These are phyloP conservation scores for Cepphus grylle DNA, from an alignment of 2,113 vertebrate genomes.

Conservation along the genomic window DNA sequence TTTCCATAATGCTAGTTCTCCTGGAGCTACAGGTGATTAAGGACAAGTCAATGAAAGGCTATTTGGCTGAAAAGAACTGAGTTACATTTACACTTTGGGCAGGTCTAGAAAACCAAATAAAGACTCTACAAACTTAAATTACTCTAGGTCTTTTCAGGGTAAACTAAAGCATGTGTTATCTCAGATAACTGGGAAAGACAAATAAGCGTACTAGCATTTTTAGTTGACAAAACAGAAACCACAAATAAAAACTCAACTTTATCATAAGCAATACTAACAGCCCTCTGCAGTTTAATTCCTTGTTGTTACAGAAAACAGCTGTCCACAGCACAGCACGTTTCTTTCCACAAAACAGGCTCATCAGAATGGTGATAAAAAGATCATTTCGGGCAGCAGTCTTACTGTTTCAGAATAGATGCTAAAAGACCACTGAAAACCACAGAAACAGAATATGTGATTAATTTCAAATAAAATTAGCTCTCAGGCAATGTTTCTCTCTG, in stretches of 20 bases:
- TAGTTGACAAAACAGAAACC: background rate
- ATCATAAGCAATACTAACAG: background rate
- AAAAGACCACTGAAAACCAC: background rate
- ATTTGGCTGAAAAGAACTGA: background rate
- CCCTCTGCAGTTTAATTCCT: background rate
- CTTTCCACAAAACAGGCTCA: background rate
- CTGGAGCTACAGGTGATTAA: background rate
- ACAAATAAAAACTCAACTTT: background rate
- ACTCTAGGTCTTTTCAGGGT: background rate
- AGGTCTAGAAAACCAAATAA: background rate
- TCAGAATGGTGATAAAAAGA: background rate
- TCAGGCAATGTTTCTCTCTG: background rate
- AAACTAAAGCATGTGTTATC: background rate
- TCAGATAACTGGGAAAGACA: background rate
- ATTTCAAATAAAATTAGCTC: background rate
- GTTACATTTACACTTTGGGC: background rate
- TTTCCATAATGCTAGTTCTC: background rate
- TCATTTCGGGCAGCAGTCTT: rapidly evolving
- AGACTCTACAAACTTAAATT: background rate
- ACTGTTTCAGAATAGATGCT: background rate
- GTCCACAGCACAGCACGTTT: background rate
- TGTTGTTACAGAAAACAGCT: background rate
- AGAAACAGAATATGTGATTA: background rate
- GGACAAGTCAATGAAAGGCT: background rate
- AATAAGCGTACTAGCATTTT: background rate